A percentile compares a stretch with the other conserved stretches of the same genome.
Conservation (phyloP, 2,113 vertebrate genomes). For the Chloropsis hardwickii region DNA sequence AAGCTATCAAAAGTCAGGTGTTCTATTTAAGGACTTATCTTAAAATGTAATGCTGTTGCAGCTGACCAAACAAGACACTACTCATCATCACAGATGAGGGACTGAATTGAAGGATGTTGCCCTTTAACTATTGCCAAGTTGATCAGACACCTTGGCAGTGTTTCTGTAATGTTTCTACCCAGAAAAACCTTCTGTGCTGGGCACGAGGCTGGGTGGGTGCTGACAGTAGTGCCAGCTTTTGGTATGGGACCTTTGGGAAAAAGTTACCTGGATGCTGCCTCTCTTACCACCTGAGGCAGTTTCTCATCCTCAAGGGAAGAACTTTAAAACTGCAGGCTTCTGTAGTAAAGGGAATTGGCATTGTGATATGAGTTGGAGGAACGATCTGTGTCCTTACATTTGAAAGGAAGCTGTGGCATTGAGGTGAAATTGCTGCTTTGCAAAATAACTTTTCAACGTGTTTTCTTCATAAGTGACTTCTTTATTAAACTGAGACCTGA, state of each 20-base stretch:
- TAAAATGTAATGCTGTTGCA: not conserved
- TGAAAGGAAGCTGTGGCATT: not conserved
- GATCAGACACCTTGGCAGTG: not conserved
- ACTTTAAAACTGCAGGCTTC: not conserved
- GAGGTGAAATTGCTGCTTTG: not conserved
- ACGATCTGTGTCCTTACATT: fast-evolving
- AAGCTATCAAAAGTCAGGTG: not conserved
- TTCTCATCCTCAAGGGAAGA: not conserved
- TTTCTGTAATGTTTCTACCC: not conserved
- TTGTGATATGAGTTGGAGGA: not conserved
- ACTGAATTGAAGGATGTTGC: not conserved
- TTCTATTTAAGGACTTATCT: not conserved
- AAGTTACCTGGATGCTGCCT: not conserved
- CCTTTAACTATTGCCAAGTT: not conserved
- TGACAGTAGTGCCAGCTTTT: not conserved
- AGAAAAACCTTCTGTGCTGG: not conserved
- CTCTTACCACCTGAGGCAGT: not conserved
- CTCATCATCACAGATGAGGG: not conserved
- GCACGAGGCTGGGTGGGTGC: fast-evolving
- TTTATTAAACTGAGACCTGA: not conserved
- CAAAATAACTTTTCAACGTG: not conserved
- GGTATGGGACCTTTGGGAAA: not conserved
- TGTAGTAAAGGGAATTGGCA: not conserved
- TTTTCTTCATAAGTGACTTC: not conserved
- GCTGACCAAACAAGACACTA: not conserved